Conservation (phyloP, 2,888 invertebrate species). For the Cephus sareptanus region DNA sequence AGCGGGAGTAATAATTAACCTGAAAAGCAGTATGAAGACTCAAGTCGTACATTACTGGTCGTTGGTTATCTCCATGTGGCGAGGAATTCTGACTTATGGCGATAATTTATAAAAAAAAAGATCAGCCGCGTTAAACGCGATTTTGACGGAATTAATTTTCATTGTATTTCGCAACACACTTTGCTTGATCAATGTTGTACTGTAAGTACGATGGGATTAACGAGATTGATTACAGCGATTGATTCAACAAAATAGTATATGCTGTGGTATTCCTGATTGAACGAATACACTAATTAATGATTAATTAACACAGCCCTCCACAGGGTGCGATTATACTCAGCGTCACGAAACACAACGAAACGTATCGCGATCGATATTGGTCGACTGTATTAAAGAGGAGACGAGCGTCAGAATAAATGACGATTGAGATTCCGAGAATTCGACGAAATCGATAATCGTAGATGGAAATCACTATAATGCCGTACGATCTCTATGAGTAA, state of each 20-base stretch:
- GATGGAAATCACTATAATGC: not conserved
- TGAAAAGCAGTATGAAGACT: not conserved
- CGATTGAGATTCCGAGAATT: not conserved
- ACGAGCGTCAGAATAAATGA: not conserved
- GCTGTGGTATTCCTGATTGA: not conserved
- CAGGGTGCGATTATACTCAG: not conserved
- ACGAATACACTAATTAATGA: not conserved
- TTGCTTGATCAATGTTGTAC: not conserved
- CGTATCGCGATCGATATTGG: not conserved
- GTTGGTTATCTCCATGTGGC: not conserved
- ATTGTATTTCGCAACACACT: not conserved
- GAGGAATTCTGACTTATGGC: not conserved
- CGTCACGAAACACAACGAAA: not conserved
- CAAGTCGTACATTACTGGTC: not conserved
- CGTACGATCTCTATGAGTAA: not conserved
- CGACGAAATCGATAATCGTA: not conserved
- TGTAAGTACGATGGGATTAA: not conserved
- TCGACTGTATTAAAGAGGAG: not conserved
- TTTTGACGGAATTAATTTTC: not conserved
- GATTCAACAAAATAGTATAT: not conserved
- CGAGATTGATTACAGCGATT: not conserved
- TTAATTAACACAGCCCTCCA: not conserved
- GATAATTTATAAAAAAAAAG: not conserved
- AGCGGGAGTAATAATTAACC: no score
- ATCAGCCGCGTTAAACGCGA: not conserved